A percentile compares a stretch with the other conserved stretches of the same genome.
Conservation (phyloP, 2,888 invertebrate species). For the Macropis europaea region DNA sequence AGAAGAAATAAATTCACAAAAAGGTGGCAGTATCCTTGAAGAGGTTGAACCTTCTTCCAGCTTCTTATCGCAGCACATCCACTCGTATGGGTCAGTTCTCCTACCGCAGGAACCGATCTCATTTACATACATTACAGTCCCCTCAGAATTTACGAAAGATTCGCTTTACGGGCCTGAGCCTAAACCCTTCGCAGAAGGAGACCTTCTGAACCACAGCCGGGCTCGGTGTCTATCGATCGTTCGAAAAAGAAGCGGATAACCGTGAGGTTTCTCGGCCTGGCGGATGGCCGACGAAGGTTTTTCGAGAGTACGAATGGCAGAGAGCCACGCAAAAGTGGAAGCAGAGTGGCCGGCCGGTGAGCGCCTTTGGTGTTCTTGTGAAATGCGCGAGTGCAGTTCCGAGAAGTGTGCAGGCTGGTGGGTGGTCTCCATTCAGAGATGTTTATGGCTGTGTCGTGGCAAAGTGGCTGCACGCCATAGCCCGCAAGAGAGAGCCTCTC, state of each 20-base stretch:
- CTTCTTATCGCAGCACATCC: no score
- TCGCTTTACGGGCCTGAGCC: no score
- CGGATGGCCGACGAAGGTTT: slow-evolving; percentile 25
- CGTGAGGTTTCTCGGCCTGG: neutral
- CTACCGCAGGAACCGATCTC: no score
- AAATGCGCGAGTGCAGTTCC: slow-evolving; percentile 61
- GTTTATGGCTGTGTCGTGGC: slow-evolving; percentile 75
- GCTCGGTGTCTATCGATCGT: no score
- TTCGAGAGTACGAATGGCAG: slow-evolving; percentile 22
- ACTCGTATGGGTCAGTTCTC: no score
- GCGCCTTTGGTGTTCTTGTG: slow-evolving; percentile 56
- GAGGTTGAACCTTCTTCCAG: no score
- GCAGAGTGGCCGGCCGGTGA: slow-evolving; percentile 16
- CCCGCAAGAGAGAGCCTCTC: slow-evolving; percentile 45
- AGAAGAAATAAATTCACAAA: no score
- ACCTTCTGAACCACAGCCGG: no score
- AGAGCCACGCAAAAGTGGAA: slow-evolving; percentile 44
- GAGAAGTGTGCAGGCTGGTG: slow-evolving; percentile 69
- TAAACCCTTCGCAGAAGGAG: no score
- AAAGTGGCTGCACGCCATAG: slow-evolving; percentile 68
- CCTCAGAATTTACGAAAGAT: no score
- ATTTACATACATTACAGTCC: no score
- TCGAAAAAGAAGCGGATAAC: slow-evolving; percentile 6
- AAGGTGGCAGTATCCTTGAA: no score
- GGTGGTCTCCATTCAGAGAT: slow-evolving; percentile 76